A percentile compares a stretch with the other conserved stretches of the same genome.
Evolutionary conservation across 2,888 invertebrate species (phyloP).

Genomic region (Onthophagus sagittarius): DNA sequence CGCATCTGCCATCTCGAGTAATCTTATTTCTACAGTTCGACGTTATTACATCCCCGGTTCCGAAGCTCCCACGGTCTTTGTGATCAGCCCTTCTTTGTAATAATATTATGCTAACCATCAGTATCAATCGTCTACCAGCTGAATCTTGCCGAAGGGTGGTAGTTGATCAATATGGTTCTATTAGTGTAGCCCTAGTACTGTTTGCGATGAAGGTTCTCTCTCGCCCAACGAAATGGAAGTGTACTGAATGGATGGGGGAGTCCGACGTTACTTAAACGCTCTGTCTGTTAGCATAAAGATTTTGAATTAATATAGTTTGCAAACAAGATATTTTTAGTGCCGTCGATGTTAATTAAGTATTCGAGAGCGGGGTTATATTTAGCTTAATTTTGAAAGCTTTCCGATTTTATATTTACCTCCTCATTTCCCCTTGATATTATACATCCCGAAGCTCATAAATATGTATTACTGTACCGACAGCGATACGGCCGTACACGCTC

Average conservation of each 20-base stretch:
- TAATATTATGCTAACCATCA: neutral
- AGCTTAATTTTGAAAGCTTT: neutral
- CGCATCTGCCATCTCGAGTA: neutral
- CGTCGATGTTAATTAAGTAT: neutral
- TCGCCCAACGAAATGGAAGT: neutral
- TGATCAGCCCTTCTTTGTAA: neutral
- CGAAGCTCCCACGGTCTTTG: neutral
- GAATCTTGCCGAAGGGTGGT: neutral
- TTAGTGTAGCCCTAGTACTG: neutral
- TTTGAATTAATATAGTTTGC: neutral
- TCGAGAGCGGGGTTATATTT: neutral
- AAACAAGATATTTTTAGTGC: neutral
- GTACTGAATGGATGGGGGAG: neutral
- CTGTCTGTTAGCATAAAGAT: neutral
- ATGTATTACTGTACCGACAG: slow-evolving; percentile 48
- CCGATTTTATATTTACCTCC: neutral
- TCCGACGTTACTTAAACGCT: neutral
- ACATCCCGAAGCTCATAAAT: neutral
- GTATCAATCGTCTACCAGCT: neutral
- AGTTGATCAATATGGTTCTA: neutral
- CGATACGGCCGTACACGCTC: slow-evolving; percentile 85
- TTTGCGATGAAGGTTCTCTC: neutral
- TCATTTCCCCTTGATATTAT: neutral
- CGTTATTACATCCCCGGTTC: neutral
- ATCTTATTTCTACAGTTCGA: neutral